Conservation (phyloP, 2,113 vertebrate species). For the Chitala chitala region DNA sequence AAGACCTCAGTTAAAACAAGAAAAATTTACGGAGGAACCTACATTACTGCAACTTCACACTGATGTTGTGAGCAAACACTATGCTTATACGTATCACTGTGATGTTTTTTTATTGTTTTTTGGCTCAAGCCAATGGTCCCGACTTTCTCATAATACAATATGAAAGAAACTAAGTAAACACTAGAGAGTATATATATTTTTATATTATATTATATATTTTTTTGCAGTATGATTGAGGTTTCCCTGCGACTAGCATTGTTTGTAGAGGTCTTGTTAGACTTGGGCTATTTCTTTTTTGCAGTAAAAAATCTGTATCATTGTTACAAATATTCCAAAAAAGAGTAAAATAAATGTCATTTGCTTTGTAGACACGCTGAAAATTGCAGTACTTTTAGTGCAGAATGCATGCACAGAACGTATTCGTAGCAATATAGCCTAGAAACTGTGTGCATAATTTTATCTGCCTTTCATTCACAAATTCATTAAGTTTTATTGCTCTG, state of each 20-base stretch:
- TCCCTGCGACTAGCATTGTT: neutral
- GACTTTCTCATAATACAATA: neutral
- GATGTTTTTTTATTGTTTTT: no score
- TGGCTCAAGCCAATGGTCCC: neutral
- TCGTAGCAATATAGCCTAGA: no score
- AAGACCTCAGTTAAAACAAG: slow-evolving; percentile 14
- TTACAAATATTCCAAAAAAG: neutral
- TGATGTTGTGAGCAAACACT: neutral
- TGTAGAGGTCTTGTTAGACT: neutral
- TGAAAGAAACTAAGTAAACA: neutral
- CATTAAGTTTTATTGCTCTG: no score
- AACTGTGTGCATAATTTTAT: no score
- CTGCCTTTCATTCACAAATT: no score
- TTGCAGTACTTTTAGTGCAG: slow-evolving; percentile 5
- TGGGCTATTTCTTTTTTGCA: neutral
- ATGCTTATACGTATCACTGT: neutral
- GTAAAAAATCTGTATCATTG: slow-evolving; percentile 2
- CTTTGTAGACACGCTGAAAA: no score
- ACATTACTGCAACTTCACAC: neutral
- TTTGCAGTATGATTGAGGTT: neutral
- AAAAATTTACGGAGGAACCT: slow-evolving; percentile 12
- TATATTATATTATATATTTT: no score
- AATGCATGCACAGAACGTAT: neutral
- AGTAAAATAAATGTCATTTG: neutral
- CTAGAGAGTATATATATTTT: no score